phyloP scores from a whole-genome alignment of 2,888 invertebrate genomes.

The Shargacucullia verbasci region DNA sequence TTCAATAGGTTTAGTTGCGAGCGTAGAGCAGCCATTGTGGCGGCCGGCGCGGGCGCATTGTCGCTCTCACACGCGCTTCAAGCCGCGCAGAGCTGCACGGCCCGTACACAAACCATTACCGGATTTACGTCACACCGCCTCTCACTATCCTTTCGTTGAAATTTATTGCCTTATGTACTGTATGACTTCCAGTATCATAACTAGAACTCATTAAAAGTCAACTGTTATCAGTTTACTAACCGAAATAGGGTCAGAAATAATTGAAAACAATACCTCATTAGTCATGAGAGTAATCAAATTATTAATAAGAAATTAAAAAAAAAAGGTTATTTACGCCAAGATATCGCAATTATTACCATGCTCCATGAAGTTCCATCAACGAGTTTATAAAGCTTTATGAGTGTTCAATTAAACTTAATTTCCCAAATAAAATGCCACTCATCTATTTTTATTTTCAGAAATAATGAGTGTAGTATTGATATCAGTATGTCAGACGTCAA shows the following conservation, averaged over 20 bases:
- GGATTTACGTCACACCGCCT: constrained; percentile 53
- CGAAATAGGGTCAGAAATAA: constrained; percentile 17
- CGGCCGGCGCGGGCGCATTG: constrained; percentile 39
- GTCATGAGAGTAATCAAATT: not conserved
- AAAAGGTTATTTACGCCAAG: too few species aligned
- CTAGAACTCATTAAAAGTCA: constrained; percentile 36
- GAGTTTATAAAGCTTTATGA: too few species aligned
- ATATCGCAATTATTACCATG: too few species aligned
- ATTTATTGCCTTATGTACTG: constrained; percentile 48
- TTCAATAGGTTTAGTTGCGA: constrained; percentile 74
- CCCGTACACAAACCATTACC: constrained; percentile 42
- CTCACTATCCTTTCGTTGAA: constrained; percentile 35
- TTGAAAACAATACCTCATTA: not conserved
- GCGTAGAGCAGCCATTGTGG: constrained; percentile 55
- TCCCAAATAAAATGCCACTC: too few species aligned
- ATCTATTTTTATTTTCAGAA: constrained; percentile 20
- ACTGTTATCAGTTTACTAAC: constrained; percentile 20
- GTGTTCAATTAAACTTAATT: too few species aligned
- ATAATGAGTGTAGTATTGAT: constrained; percentile 69
- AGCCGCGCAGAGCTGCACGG: constrained; percentile 3
- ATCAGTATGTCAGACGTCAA: constrained; percentile 71
- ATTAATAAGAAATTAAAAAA: too few species aligned
- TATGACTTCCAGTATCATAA: constrained; percentile 32
- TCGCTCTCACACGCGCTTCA: constrained; percentile 42
- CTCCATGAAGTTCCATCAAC: too few species aligned